Evolutionary conservation across 1,140 invertebrate genomes (phyloP).

Genomic region (Heterodera schachtii): DNA sequence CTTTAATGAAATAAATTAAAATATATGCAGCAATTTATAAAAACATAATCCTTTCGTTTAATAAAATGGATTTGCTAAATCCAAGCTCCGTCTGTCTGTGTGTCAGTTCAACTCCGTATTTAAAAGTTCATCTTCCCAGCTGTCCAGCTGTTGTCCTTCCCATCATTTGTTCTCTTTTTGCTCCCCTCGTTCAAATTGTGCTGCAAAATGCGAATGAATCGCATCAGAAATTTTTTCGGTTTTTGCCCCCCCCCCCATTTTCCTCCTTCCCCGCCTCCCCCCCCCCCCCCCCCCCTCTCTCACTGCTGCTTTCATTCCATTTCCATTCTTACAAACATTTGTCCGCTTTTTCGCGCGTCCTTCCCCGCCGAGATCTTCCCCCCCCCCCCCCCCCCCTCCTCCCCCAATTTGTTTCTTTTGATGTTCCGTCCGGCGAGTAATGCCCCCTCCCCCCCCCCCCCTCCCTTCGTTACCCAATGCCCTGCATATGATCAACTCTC

Average conservation of each 20-base stretch:
- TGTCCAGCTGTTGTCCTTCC: background rate
- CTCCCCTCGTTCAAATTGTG: background rate
- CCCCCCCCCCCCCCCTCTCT: background rate
- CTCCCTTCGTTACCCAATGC: no score
- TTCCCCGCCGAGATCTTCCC: background rate
- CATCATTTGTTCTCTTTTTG: background rate
- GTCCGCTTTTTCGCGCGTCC: background rate
- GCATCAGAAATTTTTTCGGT: background rate
- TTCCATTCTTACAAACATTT: background rate
- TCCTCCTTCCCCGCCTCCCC: no score
- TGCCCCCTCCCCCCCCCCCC: no score
- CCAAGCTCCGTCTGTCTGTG: background rate
- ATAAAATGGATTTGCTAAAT: background rate
- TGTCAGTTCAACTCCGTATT: background rate
- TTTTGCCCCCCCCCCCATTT: background rate
- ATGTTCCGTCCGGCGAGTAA: no score
- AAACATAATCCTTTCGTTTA: background rate
- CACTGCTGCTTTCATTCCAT: background rate
- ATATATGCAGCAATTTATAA: background rate
- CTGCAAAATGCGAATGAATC: background rate
- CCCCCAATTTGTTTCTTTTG: no score
- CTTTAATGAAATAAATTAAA: background rate
- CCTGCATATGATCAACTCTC: no score
- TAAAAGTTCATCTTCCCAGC: background rate
- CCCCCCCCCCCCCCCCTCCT: background rate